Percentiles rank a stretch among this genome's conserved stretches.
phyloP scores from a whole-genome alignment of 2,113 vertebrate genomes.

The Coptodon rendalli region DNA sequence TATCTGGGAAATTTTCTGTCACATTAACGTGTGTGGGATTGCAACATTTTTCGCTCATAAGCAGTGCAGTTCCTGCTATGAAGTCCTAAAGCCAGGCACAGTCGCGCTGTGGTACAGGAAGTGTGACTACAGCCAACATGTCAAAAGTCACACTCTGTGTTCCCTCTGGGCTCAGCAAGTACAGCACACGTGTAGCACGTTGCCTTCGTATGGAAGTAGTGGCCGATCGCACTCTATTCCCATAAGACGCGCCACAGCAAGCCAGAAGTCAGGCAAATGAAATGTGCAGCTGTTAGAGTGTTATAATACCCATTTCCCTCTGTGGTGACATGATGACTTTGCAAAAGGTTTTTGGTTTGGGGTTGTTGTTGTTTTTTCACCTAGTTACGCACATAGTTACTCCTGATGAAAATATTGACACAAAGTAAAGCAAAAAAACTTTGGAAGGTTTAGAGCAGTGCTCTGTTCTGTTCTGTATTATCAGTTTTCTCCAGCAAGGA shows the following conservation, averaged over 20 bases:
- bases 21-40: background rate
- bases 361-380: fast-evolving
- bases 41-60: background rate
- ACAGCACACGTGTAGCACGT: background rate
- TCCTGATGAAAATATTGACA: background rate
- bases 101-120: background rate
- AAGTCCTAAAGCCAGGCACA: background rate
- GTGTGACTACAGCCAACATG: background rate
- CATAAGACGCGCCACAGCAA: background rate
- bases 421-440: background rate
- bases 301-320: background rate
- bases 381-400: background rate
- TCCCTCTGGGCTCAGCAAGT: background rate
- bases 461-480: background rate
- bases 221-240: background rate
- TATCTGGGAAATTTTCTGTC: background rate
- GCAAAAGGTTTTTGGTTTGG: background rate
- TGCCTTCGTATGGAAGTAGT: background rate
- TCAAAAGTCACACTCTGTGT: background rate
- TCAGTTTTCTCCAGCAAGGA: background rate
- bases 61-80: background rate
- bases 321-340: background rate
- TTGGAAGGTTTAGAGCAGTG: background rate
- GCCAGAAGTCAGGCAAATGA: background rate
- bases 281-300: background rate